These are phyloP conservation scores for Acanthaster planci DNA, from an alignment of 35 echinoderm and acorn worm species.

Conservation along the genomic window DNA sequence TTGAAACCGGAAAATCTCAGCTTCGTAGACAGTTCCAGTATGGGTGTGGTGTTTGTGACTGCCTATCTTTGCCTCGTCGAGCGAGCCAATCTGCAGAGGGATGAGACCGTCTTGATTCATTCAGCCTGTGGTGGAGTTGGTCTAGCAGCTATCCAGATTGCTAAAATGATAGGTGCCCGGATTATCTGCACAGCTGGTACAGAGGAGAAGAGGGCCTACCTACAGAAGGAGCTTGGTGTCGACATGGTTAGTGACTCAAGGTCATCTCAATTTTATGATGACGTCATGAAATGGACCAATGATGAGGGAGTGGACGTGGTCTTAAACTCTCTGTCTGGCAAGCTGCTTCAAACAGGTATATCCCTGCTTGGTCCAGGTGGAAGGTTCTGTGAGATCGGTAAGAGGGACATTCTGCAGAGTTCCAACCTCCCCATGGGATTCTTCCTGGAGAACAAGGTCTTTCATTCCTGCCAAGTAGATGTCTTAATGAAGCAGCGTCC, in stretches of 20 bases:
- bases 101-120: slow-evolving; percentile 69
- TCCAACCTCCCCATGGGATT: slow-evolving; percentile 36
- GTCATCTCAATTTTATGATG: slow-evolving; percentile 29
- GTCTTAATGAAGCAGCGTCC: slow-evolving; percentile 44
- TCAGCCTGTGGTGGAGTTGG: slow-evolving; percentile 38
- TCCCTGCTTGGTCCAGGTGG: slow-evolving; percentile 52
- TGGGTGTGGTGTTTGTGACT: slow-evolving; percentile 48
- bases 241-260: slow-evolving; percentile 8
- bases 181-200: slow-evolving; percentile 55
- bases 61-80: slow-evolving; percentile 76
- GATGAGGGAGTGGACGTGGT: slow-evolving; percentile 66
- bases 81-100: slow-evolving; percentile 61
- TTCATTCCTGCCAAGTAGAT: slow-evolving; percentile 70
- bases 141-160: slow-evolving; percentile 66
- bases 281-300: slow-evolving; percentile 55
- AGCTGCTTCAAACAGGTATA: slow-evolving; percentile 43
- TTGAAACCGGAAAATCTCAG: slow-evolving; percentile 47
- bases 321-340: slow-evolving; percentile 48
- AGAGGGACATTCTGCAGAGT: neutral
- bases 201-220: slow-evolving; percentile 2
- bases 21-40: slow-evolving; percentile 35
- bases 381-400: slow-evolving; percentile 47
- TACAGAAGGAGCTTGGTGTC: slow-evolving; percentile 48
- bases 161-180: slow-evolving; percentile 49
- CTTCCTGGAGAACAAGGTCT: slow-evolving; percentile 56